A percentile compares a stretch with the other conserved stretches of the same genome.
Evolutionary conservation across 30 jellyfish, hydroid and myxozoan species (phyloP).

Genomic region (Aurelia coerulea): DNA sequence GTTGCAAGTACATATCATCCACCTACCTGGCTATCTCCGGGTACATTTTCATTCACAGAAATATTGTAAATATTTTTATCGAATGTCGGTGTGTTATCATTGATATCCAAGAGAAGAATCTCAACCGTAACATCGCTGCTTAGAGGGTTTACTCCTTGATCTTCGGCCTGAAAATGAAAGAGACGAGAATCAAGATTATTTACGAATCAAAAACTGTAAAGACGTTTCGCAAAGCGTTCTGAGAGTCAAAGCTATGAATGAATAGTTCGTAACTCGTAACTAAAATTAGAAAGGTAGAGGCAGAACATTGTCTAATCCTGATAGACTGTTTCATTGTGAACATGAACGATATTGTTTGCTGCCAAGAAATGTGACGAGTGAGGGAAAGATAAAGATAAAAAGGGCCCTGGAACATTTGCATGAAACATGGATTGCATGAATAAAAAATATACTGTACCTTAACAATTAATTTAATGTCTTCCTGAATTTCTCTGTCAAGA

Average conservation of each 20-base stretch:
- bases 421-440: no score
- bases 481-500: constrained; percentile 52
- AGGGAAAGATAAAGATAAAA: no score
- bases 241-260: no score
- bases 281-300: no score
- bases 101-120: constrained; percentile 57
- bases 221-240: no score
- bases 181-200: background rate
- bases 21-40: constrained; percentile 63
- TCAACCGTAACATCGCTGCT: constrained; percentile 19
- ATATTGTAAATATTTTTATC: constrained; percentile 13
- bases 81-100: constrained; percentile 69
- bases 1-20: background rate
- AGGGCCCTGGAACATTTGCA: no score
- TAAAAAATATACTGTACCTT: constrained; percentile 19
- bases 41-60: constrained; percentile 49
- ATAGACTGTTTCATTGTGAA: no score
- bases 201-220: no score
- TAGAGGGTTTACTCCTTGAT: constrained; percentile 21
- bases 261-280: no score
- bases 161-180: constrained; percentile 23
- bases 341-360: no score
- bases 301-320: no score
- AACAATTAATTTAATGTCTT: background rate
- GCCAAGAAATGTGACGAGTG: no score